Conservation (phyloP, 1,140 invertebrate species). For the Hyposmocoma kahamanoa region DNA sequence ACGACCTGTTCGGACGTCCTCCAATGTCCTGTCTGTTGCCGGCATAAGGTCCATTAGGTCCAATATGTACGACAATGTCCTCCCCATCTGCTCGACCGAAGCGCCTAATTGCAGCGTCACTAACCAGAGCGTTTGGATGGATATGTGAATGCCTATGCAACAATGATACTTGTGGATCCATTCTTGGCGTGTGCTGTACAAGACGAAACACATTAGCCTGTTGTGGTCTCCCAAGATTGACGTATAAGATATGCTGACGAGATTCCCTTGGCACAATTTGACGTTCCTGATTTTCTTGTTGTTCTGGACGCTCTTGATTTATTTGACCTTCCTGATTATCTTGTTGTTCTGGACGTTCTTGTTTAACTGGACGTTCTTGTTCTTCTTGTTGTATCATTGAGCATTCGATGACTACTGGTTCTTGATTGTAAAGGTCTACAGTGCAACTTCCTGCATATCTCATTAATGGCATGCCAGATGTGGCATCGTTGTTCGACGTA, state of each 20-base stretch:
- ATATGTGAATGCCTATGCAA: too few relatives aligned
- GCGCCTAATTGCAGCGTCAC: conserved; percentile 34
- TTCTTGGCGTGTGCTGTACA: too few relatives aligned
- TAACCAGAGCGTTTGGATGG: too few relatives aligned
- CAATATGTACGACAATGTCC: conserved; percentile 43
- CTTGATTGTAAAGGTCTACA: too few relatives aligned
- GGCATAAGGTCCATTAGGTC: conserved; percentile 16
- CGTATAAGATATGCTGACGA: conserved; percentile 15
- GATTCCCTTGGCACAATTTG: neutral
- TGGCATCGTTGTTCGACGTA: too few relatives aligned
- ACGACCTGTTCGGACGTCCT: conserved; percentile 38
- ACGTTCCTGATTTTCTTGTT: too few relatives aligned
- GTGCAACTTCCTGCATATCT: too few relatives aligned
- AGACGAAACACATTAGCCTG: neutral
- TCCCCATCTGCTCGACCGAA: conserved; percentile 45
- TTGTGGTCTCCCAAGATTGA: conserved; percentile 16
- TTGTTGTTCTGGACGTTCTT: too few relatives aligned
- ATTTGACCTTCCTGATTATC: too few relatives aligned
- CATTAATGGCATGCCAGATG: too few relatives aligned
- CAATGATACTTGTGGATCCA: too few relatives aligned
- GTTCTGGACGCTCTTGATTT: too few relatives aligned
- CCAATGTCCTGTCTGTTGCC: neutral
- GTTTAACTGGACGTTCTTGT: neutral
- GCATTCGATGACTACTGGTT: neutral
- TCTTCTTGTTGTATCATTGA: neutral